Base-by-base conservation (phyloP, 2,888 invertebrate species). In the Brenthis ino region DNA sequence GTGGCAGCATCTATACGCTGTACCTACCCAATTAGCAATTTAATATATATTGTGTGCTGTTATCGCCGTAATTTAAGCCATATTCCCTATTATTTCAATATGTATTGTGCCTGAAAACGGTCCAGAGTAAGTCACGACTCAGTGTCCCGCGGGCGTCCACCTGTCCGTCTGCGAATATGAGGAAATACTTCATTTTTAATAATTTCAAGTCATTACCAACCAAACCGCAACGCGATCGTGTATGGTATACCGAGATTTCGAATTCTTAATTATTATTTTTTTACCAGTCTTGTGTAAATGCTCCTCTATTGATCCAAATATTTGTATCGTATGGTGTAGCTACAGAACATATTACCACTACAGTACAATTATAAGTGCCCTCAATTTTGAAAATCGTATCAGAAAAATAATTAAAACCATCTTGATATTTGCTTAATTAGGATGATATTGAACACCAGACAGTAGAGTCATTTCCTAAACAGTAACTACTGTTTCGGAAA, bases 91-190 rank as follows among this genome's bases (percentile, higher is more conserved):
- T 81, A 84, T 83, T 82, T 84, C 83, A 84, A 83, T 83, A 83
- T 81, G 79, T 77, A 76, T 80, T 79, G 75, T 72, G 72, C 70
- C 78, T 75, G 77, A 79, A 80, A 82, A 81, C 79, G 76, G 75
- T 71, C 72, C 78, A 76, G 80, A 84, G 88, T 93, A 91, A 93
- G 91, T 92, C 92, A 92, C 92, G 92, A 92, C 85, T 78, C 72
- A 50, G 60, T 69, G 76, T 85, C 87, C 89, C 79, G 82, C 77
- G 81, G 90, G 87, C 87, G 79, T 77, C 86, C 92, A 93, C 91
- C 92, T 93, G 92, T 86, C 89, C 84, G 79, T 78, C 83, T 76
- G 77, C 71, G 76, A 82, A 86, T 83, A 84, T 82, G 79, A 80
- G 76, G 79, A 82, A 85, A 85, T 83, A 83, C 81, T 84, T 82